Base-by-base conservation (phyloP, 2,888 invertebrate species). In the Drosophila greeni region DNA sequence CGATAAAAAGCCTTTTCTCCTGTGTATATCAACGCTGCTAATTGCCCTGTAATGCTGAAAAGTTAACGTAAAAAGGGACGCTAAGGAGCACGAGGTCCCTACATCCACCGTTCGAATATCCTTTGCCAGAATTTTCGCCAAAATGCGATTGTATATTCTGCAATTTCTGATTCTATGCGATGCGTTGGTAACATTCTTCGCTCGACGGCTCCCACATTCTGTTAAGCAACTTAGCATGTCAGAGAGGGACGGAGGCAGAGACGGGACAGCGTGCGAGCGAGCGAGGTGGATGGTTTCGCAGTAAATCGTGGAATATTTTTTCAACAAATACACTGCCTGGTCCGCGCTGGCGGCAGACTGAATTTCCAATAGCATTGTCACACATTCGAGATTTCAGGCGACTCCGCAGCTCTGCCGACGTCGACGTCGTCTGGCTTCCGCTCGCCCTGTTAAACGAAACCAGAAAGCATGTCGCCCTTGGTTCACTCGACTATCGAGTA, bases 291-390 rank as follows among this genome's bases (percentile, higher is more conserved):
- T 47, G 52, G 49, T 43, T 18, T 49, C 31, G 34, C 12, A 55
- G 55, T 16, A 52, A 52, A 36, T 53, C 26, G 55, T 52, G n/a
- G 36, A 36, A 55, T 55, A 55, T 29, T 56, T 56, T 56, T 56
- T 29, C 36, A 53, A 56, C 55, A 56, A 52, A 54, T 48, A 52
- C 73, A 68, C 70, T 76, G 79, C 82, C 73, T 76, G 76, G 77
- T 60, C 81, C 83, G 81, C 73, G 78, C 81, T 83, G 78, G 75
- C 83, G 81, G 83, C 83, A 77, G 81, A 79, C 78, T 79, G 83
- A 79, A 83, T 47, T 47, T 47, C 45, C 45, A 47, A 47, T 48
- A 49, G 62, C 58, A 67, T 79, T 81, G 81, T 73, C 81, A 73
- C 75, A 80, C 83, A 75, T 75, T 81, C 71, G 58, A 79, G 77